Evolutionary conservation across 2,797 vertebrate genomes (phyloP).

Genomic region (Chelon auratus): DNA sequence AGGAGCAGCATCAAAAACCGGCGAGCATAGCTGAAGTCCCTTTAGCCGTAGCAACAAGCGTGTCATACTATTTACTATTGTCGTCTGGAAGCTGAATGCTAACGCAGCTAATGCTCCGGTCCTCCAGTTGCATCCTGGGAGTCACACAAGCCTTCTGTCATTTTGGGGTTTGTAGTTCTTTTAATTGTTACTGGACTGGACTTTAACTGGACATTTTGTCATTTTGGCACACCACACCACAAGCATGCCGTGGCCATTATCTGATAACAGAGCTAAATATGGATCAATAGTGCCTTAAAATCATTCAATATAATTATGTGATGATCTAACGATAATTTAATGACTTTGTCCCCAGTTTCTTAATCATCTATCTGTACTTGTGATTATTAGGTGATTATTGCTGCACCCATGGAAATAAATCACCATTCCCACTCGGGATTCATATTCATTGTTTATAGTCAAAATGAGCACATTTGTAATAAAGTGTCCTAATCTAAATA

Average conservation of each 20-base stretch:
- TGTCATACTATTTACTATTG: slow-evolving; percentile 35
- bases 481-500: too few species aligned
- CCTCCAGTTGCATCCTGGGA: neutral
- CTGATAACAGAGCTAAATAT: neutral
- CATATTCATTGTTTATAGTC: neutral
- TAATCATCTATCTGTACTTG: too few species aligned
- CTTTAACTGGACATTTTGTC: too few species aligned
- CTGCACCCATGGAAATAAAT: slow-evolving; percentile 11
- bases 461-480: neutral
- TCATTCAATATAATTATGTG: neutral
- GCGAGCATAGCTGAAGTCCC: neutral
- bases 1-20: neutral
- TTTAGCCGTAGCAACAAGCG: neutral
- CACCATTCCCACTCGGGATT: neutral
- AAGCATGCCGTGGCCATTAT: neutral
- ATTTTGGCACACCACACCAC: too few species aligned
- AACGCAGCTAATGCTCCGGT: neutral
- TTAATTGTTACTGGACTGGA: too few species aligned
- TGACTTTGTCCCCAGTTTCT: too few species aligned
- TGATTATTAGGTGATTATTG: neutral
- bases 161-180: too few species aligned
- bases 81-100: neutral
- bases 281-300: neutral
- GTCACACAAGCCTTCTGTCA: too few species aligned
- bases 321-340: neutral